These are phyloP conservation scores for Glossophaga mutica DNA, from an alignment of 2,797 vertebrate genomes.

Conservation along the genomic window DNA sequence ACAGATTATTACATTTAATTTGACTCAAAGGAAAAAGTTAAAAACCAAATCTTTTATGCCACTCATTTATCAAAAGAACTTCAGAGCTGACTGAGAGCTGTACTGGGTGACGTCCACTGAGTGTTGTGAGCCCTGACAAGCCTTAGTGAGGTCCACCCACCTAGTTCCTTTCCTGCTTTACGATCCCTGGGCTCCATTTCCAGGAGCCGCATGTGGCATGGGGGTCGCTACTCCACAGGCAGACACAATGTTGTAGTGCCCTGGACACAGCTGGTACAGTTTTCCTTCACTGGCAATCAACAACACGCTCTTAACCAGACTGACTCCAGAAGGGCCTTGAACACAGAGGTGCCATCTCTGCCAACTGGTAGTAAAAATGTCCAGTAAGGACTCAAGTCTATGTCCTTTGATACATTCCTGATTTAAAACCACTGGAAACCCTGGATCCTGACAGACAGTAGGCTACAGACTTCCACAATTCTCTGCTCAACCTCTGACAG, in stretches of 20 bases:
- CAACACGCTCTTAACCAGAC: not conserved
- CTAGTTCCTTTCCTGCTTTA: not conserved
- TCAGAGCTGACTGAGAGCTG: not conserved
- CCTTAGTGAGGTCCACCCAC: not conserved
- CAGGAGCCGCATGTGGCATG: not conserved
- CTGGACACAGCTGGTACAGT: not conserved
- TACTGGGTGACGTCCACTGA: not conserved
- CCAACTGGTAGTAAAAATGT: constrained; percentile 34
- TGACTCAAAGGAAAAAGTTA: not conserved
- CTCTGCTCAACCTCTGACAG: not conserved
- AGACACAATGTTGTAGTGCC: not conserved
- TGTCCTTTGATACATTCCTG: not conserved
- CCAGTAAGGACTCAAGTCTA: not conserved
- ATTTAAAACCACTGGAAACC: constrained; percentile 37
- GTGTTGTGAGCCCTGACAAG: not conserved
- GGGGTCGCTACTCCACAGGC: not conserved
- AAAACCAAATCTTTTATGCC: not conserved
- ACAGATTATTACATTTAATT: not conserved
- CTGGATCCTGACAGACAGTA: not conserved
- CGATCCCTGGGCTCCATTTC: not conserved
- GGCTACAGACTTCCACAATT: not conserved
- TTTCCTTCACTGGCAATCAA: not conserved
- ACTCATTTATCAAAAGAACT: not conserved
- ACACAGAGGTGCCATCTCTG: constrained; percentile 21
- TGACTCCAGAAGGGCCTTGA: not conserved